Conservation (phyloP, 2,113 vertebrate genomes). For the Thermophis baileyi region DNA sequence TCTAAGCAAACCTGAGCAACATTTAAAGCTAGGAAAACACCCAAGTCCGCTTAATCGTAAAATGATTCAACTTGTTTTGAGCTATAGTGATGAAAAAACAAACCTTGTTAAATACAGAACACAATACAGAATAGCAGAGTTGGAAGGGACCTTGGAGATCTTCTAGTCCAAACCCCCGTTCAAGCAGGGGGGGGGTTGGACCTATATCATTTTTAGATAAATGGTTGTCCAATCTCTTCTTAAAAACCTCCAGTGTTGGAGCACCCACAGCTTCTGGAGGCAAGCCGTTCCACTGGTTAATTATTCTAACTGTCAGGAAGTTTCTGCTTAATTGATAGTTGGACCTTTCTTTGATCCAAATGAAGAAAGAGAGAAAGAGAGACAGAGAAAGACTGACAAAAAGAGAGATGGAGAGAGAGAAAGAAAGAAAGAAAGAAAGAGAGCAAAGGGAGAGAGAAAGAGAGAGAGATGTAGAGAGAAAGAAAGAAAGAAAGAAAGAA, state of each 20-base stretch:
- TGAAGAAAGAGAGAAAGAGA: too few relatives aligned
- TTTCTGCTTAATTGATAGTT: too few relatives aligned
- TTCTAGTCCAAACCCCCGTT: not conserved
- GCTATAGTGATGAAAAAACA: not conserved
- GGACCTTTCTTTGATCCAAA: too few relatives aligned
- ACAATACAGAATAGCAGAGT: not conserved
- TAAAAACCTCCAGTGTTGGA: not conserved
- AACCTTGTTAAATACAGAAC: not conserved
- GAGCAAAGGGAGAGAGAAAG: too few relatives aligned
- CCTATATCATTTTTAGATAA: not conserved
- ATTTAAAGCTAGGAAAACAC: not conserved
- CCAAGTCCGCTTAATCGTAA: not conserved
- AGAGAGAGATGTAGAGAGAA: fast-evolving
- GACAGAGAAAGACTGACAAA: too few relatives aligned
- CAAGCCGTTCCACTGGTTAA: too few relatives aligned
- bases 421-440: fast-evolving
- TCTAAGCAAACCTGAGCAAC: not conserved
- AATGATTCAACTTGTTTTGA: not conserved
- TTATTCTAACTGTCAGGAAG: too few relatives aligned
- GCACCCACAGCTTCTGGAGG: too few relatives aligned
- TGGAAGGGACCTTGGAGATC: not conserved
- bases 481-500: fast-evolving
- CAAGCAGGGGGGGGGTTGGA: too few relatives aligned
- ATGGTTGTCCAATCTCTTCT: not conserved
- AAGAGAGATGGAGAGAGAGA: too few relatives aligned